These are phyloP conservation scores for Equus przewalskii DNA, from an alignment of 2,113 vertebrate genomes.

Conservation along the genomic window DNA sequence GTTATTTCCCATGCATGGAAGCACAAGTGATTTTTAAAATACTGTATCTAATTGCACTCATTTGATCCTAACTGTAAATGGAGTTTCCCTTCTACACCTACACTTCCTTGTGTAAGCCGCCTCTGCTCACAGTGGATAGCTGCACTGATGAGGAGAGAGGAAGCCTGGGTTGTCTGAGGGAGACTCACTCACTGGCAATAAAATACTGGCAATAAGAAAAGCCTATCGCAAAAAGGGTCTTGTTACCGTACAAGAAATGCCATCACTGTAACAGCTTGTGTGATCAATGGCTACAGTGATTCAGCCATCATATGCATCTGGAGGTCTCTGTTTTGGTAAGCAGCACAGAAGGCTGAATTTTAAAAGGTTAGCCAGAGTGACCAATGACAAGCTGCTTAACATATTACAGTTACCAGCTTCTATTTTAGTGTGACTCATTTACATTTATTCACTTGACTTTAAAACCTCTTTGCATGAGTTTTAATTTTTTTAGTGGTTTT, in stretches of 20 bases:
- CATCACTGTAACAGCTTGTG: not conserved
- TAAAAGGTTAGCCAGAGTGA: not conserved
- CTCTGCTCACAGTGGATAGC: not conserved
- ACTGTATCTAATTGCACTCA: not conserved
- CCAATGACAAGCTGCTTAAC: not conserved
- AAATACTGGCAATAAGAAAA: not conserved
- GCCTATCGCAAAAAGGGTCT: not conserved
- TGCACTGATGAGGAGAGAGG: not conserved
- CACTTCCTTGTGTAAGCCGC: not conserved
- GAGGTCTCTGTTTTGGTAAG: not conserved
- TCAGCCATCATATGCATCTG: not conserved
- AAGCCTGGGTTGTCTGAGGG: not conserved
- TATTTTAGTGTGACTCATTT: not conserved
- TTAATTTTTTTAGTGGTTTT: not conserved
- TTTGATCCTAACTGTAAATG: not conserved
- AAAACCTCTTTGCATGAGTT: not conserved
- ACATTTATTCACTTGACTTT: not conserved
- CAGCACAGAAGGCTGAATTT: not conserved
- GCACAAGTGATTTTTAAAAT: conserved; percentile 7
- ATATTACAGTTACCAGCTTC: not conserved
- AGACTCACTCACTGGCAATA: not conserved
- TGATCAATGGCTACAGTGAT: not conserved
- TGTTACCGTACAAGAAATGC: not conserved
- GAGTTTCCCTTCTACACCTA: not conserved
- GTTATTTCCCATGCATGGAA: conserved; percentile 37